Evolutionary conservation across 2,888 invertebrate species (phyloP).

Genomic region (Pardosa pseudoannulata): DNA sequence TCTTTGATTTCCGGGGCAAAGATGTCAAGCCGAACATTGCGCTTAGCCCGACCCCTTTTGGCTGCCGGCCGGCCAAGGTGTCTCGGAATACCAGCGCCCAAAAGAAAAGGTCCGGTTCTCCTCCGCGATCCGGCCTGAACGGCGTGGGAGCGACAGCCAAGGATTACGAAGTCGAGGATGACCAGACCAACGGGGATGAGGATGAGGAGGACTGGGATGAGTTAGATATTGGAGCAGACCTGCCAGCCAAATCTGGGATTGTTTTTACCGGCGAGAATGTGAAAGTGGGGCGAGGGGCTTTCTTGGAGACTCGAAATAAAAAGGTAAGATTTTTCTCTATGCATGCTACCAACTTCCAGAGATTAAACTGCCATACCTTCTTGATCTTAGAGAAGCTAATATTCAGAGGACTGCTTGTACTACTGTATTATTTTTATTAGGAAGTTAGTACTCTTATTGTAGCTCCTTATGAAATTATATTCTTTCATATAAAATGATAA

Average conservation of each 20-base stretch:
- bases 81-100: not conserved
- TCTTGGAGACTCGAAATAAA: constrained; percentile 73
- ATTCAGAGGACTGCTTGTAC: too few species aligned
- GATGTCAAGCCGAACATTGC: constrained; percentile 73
- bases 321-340: constrained; percentile 72
- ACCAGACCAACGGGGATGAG: constrained; percentile 33
- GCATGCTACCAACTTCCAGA: too few species aligned
- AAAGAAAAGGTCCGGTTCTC: constrained; percentile 52
- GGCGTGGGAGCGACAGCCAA: constrained; percentile 10
- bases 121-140: constrained; percentile 41
- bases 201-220: constrained; percentile 73
- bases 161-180: constrained; percentile 23
- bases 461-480: too few species aligned
- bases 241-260: constrained; percentile 71
- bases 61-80: constrained; percentile 67
- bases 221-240: constrained; percentile 73
- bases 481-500: too few species aligned
- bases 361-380: too few species aligned
- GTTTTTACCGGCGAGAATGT: constrained; percentile 73
- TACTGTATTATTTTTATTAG: too few species aligned
- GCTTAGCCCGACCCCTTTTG: constrained; percentile 72
- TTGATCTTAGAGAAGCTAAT: too few species aligned
- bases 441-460: too few species aligned
- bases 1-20: constrained; percentile 74
- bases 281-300: constrained; percentile 65